Base-by-base conservation (phyloP, 2,888 invertebrate genomes). In the Synergus umbraculus region DNA sequence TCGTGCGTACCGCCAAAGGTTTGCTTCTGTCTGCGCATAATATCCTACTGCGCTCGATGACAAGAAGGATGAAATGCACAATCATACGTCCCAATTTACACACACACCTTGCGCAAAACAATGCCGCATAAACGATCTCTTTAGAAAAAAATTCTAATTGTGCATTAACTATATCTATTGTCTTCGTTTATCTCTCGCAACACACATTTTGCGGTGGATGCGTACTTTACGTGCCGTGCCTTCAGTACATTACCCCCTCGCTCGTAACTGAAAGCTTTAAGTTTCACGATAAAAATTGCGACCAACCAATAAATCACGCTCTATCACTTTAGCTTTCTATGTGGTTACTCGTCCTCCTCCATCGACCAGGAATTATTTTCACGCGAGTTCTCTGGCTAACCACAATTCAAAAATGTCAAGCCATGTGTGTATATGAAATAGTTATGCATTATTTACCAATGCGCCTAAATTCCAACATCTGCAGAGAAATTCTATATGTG, bases 221-320 rank as follows among this genome's bases (percentile, higher is more conserved):
- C 69, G 79, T 76, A 49, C 81, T 80, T 80, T 76, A 76, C 69
- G 79, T 44, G 18, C 44, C 83, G 81, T 65, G 67, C 79, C 81
- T 78, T 79, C 80, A 69, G 60, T 76, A 64, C 46, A 63, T 76
- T 46, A 76, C 43, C 43, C 44, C 58, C 43, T 18, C 69, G 77
- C 79, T 84, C 84, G 82, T 83, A 85, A 85, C 85, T 82, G 82
- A 83, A 85, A 84, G 81, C 82, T 88, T 86, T 82, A 83, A 84
- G 80, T 80, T 63, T 58, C 81, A 46, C 67, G 83, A 82, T 82
- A 88, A 87, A 88, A 88, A 87, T 88, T 65, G 73, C 83, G 81
- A 82, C 85, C 86, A 73, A 82, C 85, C 78, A 84, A 87, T 88
- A 87, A 88, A 88, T 88, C 87, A 87, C 76, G 82, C 84, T 83